Base-by-base conservation (phyloP, 2,797 vertebrate species). In the Anguilla pacifica region DNA sequence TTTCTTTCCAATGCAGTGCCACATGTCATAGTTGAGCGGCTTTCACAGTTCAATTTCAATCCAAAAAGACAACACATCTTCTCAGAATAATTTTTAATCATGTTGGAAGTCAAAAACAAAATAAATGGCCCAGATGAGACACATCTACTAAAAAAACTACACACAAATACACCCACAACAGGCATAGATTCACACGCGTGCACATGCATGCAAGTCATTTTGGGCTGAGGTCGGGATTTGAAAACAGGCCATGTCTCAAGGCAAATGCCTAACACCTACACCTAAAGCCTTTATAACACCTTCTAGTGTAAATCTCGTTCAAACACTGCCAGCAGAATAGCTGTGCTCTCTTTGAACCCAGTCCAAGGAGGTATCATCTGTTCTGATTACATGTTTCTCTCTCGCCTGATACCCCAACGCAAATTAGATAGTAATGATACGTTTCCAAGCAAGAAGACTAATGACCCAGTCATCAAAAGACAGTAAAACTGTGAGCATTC, bases 401-500 rank as follows among this genome's bases (percentile, higher is more conserved):
- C 1, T 39, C 43, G 15, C 15, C 70, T 13, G 28, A 31, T 19
- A 22, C 59, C 86, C 43, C 46, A 15, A 7, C 15, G 43, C 82
- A 74, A 84, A 53, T 6, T 19, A 22, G 82, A 28, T 17, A 28
- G 64, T 72, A 87, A 84, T 2, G 39, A 74, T 31, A 19, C 17
- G 92, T 93, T 92, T 88, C 88, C 72, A 85, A 86, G 88, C 89
- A 91, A 93, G 92, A 91, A 92, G 91, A 94, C 95, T 93, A 94
- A 95, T 95, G 93, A 91, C 88, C 89, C 94, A 93, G 90, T 94
- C 94, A 95, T 94, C 93, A 93, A 93, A 92, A 93, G 92, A 91
- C 93, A 92, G 93, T 93, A 93, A 93, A 93, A 93, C 88, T 82
- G 90, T 1, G 88, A 92, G 88, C 85, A 86, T 92, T 3, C 39